Conservation (phyloP, 2,113 vertebrate species). For the Notothenia coriiceps region DNA sequence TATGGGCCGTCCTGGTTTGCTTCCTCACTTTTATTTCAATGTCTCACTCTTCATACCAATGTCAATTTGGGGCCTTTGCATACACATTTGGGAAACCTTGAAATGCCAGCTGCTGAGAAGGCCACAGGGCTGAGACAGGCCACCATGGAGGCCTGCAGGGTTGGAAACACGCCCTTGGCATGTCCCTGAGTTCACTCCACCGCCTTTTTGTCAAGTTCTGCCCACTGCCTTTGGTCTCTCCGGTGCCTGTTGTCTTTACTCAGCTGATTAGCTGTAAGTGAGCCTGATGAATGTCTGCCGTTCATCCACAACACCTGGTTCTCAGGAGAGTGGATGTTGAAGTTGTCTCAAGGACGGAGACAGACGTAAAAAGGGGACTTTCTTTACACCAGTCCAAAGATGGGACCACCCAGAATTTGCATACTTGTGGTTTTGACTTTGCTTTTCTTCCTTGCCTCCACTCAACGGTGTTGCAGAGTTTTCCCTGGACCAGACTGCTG, state of each 20-base stretch:
- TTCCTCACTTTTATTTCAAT: constrained; percentile 57
- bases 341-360: constrained; percentile 65
- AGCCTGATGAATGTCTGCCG: constrained; percentile 78
- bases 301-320: constrained; percentile 80
- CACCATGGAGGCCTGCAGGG: constrained; percentile 71
- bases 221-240: constrained; percentile 44
- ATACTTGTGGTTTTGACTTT: constrained; percentile 80
- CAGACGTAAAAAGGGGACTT: constrained; percentile 72
- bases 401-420: constrained; percentile 83
- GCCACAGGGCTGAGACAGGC: constrained; percentile 70
- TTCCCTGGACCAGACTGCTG: constrained; percentile 77
- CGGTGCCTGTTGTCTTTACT: constrained; percentile 64
- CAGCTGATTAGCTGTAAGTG: constrained; percentile 76
- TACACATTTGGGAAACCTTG: constrained; percentile 71
- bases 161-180: constrained; percentile 73
- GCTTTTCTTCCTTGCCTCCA: constrained; percentile 78
- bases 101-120: constrained; percentile 75
- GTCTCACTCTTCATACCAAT: constrained; percentile 52
- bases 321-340: constrained; percentile 60
- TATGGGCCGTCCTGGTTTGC: constrained; percentile 68
- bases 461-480: constrained; percentile 72
- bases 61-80: constrained; percentile 66
- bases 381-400: constrained; percentile 60
- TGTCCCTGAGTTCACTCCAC: constrained; percentile 53
- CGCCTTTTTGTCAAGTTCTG: constrained; percentile 66